phyloP scores from a whole-genome alignment of 2,113 vertebrate genomes.

The Mungos mungo region DNA sequence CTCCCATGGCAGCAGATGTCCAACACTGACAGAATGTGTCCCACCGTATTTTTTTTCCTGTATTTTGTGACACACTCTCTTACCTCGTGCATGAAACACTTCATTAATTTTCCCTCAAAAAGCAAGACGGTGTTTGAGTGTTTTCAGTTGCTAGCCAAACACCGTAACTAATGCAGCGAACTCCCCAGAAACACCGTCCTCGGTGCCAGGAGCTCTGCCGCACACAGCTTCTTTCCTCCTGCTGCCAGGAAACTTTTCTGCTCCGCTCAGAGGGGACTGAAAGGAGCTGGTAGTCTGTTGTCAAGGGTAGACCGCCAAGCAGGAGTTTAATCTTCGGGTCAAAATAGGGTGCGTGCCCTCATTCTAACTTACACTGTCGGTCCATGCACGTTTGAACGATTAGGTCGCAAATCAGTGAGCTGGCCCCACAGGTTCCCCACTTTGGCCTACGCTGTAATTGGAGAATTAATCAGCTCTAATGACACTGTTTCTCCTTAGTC shows the following conservation, averaged over 20 bases:
- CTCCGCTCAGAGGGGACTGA: fast-evolving
- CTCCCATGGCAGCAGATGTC: not conserved
- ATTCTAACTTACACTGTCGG: fast-evolving
- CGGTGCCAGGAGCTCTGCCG: not conserved
- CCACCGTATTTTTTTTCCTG: not conserved
- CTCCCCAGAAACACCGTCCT: not conserved
- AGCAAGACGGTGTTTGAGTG: constrained; percentile 5
- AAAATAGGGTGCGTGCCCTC: not conserved
- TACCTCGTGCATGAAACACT: constrained; percentile 39
- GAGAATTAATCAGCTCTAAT: not conserved
- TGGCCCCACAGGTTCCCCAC: not conserved
- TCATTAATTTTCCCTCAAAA: constrained; percentile 32
- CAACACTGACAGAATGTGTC: not conserved
- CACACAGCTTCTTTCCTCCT: not conserved
- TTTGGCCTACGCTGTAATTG: not conserved
- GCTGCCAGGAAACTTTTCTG: not conserved
- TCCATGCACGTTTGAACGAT: not conserved
- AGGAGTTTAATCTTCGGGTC: not conserved
- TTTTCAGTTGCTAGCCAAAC: constrained; percentile 54
- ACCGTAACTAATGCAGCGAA: not conserved
- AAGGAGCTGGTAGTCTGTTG: not conserved
- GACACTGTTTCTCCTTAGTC: not conserved
- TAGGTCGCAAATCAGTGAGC: not conserved
- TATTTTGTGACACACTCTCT: not conserved
- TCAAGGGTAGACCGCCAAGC: not conserved